Conservation (phyloP, 2,113 vertebrate genomes). For the Phyllopteryx taeniolatus region DNA sequence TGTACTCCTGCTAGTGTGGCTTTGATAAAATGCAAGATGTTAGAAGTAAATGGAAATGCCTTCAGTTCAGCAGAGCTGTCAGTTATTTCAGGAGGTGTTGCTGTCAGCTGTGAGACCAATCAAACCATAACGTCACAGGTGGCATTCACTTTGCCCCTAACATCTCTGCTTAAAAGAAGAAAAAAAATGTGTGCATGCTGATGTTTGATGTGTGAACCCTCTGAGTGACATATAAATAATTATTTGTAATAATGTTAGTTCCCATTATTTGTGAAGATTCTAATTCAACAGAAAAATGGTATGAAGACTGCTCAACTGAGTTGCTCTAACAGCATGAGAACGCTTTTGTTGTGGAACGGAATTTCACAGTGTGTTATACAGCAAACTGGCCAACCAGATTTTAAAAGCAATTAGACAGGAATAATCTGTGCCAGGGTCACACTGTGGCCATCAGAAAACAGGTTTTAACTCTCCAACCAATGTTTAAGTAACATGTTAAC, state of each 20-base stretch:
- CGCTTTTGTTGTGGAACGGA: no score
- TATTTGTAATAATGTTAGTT: not conserved
- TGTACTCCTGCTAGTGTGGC: conserved; percentile 22
- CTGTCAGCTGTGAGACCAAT: conserved; percentile 23
- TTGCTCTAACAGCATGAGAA: no score
- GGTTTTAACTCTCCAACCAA: no score
- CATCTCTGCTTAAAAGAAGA: not conserved
- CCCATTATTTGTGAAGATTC: not conserved
- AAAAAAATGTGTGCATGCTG: not conserved
- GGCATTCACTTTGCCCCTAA: not conserved
- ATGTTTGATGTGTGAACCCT: not conserved
- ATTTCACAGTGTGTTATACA: no score
- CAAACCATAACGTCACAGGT: conserved; percentile 8
- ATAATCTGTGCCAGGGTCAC: no score
- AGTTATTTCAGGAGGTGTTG: conserved; percentile 18
- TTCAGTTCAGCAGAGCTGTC: conserved; percentile 31
- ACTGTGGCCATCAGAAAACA: no score
- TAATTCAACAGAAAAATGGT: not conserved
- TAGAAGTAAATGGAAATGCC: conserved; percentile 17
- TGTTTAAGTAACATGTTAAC: no score
- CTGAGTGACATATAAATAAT: not conserved
- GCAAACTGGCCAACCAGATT: no score
- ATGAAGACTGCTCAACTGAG: not conserved
- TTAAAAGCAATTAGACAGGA: no score
- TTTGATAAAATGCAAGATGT: conserved; percentile 29